A percentile compares a stretch with the other conserved stretches of the same genome.
Conservation (phyloP, 64 coral and sea anemone genomes). For the Porites lutea region DNA sequence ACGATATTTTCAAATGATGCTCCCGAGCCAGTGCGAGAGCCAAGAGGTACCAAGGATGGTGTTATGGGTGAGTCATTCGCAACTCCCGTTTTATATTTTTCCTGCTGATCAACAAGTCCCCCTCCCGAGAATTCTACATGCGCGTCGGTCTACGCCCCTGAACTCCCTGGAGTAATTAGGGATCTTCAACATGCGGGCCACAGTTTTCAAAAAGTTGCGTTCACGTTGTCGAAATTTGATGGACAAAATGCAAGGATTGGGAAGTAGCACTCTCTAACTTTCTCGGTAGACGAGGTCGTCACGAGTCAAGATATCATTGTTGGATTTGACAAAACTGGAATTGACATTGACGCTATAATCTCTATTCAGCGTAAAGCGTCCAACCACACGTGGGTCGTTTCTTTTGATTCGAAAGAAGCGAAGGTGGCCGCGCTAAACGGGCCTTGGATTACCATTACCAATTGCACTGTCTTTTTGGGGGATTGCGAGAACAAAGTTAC, state of each 20-base stretch:
- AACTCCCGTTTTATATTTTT: too few relatives aligned
- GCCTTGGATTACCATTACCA: background rate
- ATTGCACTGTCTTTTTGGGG: background rate
- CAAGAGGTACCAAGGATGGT: too few relatives aligned
- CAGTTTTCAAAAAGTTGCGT: too few relatives aligned
- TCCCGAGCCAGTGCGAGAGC: too few relatives aligned
- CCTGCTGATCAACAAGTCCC: too few relatives aligned
- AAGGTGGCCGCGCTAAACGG: background rate
- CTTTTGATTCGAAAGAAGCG: background rate
- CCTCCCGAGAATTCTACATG: too few relatives aligned
- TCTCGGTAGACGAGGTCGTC: background rate
- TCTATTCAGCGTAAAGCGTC: background rate
- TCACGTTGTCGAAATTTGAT: background rate
- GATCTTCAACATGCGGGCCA: too few relatives aligned
- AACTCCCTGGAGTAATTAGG: too few relatives aligned
- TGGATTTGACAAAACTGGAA: background rate
- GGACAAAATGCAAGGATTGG: background rate
- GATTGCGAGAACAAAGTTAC: background rate
- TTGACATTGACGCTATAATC: background rate
- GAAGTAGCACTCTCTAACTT: background rate
- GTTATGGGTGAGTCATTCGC: too few relatives aligned
- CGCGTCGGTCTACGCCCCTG: too few relatives aligned
- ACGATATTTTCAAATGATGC: too few relatives aligned
- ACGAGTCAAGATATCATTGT: background rate
- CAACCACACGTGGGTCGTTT: background rate